phyloP scores from a whole-genome alignment of 2,888 invertebrate species.

The Teleiodes luculella region DNA sequence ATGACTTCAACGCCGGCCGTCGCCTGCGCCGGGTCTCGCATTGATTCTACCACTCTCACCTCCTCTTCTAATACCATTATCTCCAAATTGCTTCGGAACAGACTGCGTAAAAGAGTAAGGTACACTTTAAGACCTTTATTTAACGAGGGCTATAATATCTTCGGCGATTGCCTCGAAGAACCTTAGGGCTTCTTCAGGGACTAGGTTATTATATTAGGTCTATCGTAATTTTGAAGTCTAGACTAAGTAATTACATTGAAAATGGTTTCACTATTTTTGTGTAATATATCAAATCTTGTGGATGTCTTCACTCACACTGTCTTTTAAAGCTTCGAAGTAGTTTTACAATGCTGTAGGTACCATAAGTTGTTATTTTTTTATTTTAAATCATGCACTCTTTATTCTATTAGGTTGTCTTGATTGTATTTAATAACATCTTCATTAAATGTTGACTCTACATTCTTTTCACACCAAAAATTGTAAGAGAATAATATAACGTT shows the following conservation, averaged over 20 bases:
- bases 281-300: too few species aligned
- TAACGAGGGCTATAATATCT: background rate
- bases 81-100: constrained; percentile 55
- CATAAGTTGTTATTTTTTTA: too few species aligned
- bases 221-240: background rate
- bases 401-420: too few species aligned
- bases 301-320: too few species aligned
- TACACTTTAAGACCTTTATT: constrained; percentile 40
- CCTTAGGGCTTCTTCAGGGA: constrained; percentile 4
- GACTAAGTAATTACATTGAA: background rate
- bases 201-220: background rate
- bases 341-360: too few species aligned
- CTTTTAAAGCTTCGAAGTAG: too few species aligned
- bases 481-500: too few species aligned
- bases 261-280: background rate
- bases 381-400: too few species aligned
- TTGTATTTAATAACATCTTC: too few species aligned
- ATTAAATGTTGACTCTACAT: too few species aligned
- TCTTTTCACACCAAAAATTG: too few species aligned
- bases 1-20: constrained; percentile 58
- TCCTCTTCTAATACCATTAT: constrained; percentile 54
- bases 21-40: constrained; percentile 32
- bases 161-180: background rate
- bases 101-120: constrained; percentile 35
- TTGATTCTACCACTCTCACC: constrained; percentile 49